Conservation (phyloP, 2,113 vertebrate genomes). For the Lepus americanus region DNA sequence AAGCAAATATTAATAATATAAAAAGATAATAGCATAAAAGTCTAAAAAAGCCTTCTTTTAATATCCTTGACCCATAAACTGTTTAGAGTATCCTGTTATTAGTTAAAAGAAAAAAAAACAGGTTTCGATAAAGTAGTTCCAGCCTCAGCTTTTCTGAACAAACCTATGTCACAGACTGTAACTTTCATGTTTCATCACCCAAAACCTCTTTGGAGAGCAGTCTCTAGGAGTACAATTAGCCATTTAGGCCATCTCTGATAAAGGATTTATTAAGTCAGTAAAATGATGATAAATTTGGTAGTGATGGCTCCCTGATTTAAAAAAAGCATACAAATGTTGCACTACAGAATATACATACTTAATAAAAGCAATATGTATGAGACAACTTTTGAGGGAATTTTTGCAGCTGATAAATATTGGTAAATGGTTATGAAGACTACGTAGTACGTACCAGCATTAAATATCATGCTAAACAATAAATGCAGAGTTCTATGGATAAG, state of each 20-base stretch:
- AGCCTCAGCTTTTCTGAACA: neutral
- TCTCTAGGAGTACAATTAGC: neutral
- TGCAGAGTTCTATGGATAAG: neutral
- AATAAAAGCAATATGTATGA: neutral
- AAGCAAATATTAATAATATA: no score
- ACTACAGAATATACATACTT: neutral
- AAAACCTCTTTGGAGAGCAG: neutral
- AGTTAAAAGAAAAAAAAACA: neutral
- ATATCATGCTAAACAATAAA: neutral
- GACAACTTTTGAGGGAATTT: neutral
- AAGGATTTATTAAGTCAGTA: neutral
- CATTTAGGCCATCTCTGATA: neutral
- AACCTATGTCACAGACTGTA: neutral
- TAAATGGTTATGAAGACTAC: conserved; percentile 3
- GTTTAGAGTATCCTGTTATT: neutral
- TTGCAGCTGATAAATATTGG: neutral
- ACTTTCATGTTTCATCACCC: neutral
- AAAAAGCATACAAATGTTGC: neutral
- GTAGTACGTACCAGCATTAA: neutral
- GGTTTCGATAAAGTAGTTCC: neutral
- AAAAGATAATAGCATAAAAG: no score
- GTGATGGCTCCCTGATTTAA: neutral
- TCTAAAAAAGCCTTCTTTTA: no score
- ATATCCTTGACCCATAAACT: no score
- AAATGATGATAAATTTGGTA: conserved; percentile 30